Base-by-base conservation (phyloP, 2,888 invertebrate species). In the Tiliacea citrago region DNA sequence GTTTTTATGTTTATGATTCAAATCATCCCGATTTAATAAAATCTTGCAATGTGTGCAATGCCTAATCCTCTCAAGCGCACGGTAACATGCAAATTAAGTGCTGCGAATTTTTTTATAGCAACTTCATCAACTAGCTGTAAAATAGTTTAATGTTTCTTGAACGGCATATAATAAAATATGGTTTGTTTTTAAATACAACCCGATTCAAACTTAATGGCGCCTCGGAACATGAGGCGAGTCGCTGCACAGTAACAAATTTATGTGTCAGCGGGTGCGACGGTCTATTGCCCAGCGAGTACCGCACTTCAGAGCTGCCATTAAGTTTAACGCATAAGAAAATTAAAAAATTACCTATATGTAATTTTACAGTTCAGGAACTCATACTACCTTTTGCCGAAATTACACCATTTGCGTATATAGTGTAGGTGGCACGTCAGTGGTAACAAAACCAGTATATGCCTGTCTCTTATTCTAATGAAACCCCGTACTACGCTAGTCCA, bases 11-110 rank as follows among this genome's bases (percentile, higher is more conserved):
- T 51, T 45, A 6, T 42, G 24, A 58, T 9, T 21, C 5, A 9
- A 42, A 68, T n/a, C 2, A 18, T 45, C 42, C 16, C 2, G 8
- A 16, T 73, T 57, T 8, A 10, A 29, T 13, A 51, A n/a, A 45
- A 21, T 42, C 16, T 39, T 13, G 8, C 16, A 12, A 62, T 68
- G 74, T 63, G 49, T 13, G 21, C 29, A 45, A 47, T 9, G 24
- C 57, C 60, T 77, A 45, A 84, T 9, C 21, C 58, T 75, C 24
- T 69, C 57, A 68, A 61, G 77, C 71, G 42, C 35, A 69, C 29
- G 66, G 24, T 68, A 61, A 62, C 16, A 60, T 76, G 57, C 24
- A 62, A 76, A 57, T 70, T 35, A 65, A 63, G 18, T 39, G 49
- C 49, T 61, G 10, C 42, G 21, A 55, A 69, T 45, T 62, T 58